These are phyloP conservation scores for Idaea biselata DNA, from an alignment of 2,888 invertebrate species.

Conservation along the genomic window DNA sequence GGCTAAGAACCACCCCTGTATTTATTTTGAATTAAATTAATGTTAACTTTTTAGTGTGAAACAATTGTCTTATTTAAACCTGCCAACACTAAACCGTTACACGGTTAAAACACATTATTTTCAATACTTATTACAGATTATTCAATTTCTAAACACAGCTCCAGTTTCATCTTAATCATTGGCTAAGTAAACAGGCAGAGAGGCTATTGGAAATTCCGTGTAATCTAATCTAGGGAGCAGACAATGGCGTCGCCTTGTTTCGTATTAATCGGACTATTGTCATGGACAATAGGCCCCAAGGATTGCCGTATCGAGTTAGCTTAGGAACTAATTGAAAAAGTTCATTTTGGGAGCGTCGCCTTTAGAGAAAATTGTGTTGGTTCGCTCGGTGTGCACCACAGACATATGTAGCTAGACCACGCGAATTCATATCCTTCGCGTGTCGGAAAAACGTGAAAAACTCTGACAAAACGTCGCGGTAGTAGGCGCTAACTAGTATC, in stretches of 20 bases:
- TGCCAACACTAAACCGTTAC: too few relatives aligned
- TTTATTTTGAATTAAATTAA: too few relatives aligned
- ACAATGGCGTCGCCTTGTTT: neutral
- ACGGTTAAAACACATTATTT: neutral
- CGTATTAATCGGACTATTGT: neutral
- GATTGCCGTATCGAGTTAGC: neutral
- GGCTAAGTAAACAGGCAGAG: neutral
- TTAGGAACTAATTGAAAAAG: neutral
- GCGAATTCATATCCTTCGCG: too few relatives aligned
- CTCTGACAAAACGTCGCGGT: too few relatives aligned
- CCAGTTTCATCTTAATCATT: neutral
- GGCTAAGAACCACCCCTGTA: too few relatives aligned
- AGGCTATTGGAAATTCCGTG: neutral
- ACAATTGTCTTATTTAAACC: too few relatives aligned
- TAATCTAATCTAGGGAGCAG: neutral
- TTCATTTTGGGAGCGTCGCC: neutral
- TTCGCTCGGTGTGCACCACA: too few relatives aligned
- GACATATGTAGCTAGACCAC: too few relatives aligned
- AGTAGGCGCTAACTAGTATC: too few relatives aligned
- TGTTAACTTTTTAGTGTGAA: too few relatives aligned
- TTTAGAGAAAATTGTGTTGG: neutral
- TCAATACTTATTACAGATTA: neutral
- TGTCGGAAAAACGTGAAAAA: too few relatives aligned
- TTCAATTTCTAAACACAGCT: neutral
- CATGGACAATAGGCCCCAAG: neutral